Evolutionary conservation across 2,888 invertebrate species (phyloP).

Genomic region (Charanyca ferruginea): DNA sequence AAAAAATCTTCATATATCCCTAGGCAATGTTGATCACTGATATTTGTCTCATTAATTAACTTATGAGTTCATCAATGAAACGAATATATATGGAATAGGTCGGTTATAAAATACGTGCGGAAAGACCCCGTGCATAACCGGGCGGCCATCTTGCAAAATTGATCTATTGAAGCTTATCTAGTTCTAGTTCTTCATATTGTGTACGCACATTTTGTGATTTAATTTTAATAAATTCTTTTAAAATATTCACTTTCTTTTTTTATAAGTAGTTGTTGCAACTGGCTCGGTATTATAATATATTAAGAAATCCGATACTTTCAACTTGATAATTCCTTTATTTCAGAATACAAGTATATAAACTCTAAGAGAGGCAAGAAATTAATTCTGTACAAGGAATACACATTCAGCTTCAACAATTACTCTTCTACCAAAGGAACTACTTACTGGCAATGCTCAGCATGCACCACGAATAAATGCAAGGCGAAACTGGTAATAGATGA

Average conservation of each 20-base stretch:
- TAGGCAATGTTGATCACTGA: too few relatives aligned
- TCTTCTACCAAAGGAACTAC: constrained; percentile 17
- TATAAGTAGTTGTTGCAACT: too few relatives aligned
- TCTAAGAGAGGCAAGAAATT: constrained; percentile 25
- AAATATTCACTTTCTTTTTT: neutral
- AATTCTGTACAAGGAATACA: constrained; percentile 25
- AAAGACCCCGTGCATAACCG: too few relatives aligned
- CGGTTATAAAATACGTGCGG: too few relatives aligned
- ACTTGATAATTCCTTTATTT: constrained; percentile 7
- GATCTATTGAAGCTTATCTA: too few relatives aligned
- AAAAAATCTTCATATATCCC: too few relatives aligned
- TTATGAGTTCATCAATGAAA: too few relatives aligned
- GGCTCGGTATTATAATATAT: neutral
- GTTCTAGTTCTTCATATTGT: neutral
- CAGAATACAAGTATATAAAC: constrained; percentile 22
- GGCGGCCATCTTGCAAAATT: too few relatives aligned
- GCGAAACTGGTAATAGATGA: constrained; percentile 21
- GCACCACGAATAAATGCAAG: constrained; percentile 15
- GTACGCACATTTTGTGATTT: neutral
- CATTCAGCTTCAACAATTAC: constrained; percentile 33
- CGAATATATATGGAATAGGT: too few relatives aligned
- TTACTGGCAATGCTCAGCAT: constrained; percentile 20
- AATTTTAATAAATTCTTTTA: constrained; percentile 3
- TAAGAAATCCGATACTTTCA: neutral
- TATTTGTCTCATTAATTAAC: too few relatives aligned